phyloP scores from a whole-genome alignment of 2,797 vertebrate species.

The Hyperoplus immaculatus region DNA sequence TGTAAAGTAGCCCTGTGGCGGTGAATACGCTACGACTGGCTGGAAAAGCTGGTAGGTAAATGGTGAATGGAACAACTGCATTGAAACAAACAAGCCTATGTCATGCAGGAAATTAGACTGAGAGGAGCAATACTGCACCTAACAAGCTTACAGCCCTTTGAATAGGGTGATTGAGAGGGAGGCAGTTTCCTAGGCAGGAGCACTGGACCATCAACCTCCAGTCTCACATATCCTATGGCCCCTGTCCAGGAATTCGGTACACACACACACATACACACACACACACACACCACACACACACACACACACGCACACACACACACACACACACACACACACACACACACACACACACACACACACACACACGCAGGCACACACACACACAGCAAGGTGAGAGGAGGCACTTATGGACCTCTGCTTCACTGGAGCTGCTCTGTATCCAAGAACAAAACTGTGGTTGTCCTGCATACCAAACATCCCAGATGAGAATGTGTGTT shows the following conservation, averaged over 20 bases:
- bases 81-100: slow-evolving; percentile 63
- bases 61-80: slow-evolving; percentile 32
- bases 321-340: slow-evolving; percentile 20
- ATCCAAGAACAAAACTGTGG: slow-evolving; percentile 26
- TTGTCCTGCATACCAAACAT: slow-evolving; percentile 40
- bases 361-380: too few relatives aligned
- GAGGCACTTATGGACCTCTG: slow-evolving; percentile 49
- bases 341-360: background rate
- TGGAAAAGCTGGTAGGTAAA: slow-evolving; percentile 54
- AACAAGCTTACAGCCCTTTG: slow-evolving; percentile 66
- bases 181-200: slow-evolving; percentile 59
- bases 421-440: slow-evolving; percentile 54
- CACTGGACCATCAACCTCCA: slow-evolving; percentile 60
- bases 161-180: slow-evolving; percentile 67
- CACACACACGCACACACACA: slow-evolving; percentile 18
- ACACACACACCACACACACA: slow-evolving; percentile 30
- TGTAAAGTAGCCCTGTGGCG: slow-evolving; percentile 8
- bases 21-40: slow-evolving; percentile 39
- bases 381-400: slow-evolving; percentile 44
- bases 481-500: slow-evolving; percentile 3
- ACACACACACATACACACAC: slow-evolving; percentile 36
- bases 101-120: slow-evolving; percentile 70
- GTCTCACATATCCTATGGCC: slow-evolving; percentile 64
- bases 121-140: slow-evolving; percentile 64
- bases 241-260: slow-evolving; percentile 54